Evolutionary conservation across 2,113 vertebrate genomes (phyloP).

Genomic region (Orycteropus afer): DNA sequence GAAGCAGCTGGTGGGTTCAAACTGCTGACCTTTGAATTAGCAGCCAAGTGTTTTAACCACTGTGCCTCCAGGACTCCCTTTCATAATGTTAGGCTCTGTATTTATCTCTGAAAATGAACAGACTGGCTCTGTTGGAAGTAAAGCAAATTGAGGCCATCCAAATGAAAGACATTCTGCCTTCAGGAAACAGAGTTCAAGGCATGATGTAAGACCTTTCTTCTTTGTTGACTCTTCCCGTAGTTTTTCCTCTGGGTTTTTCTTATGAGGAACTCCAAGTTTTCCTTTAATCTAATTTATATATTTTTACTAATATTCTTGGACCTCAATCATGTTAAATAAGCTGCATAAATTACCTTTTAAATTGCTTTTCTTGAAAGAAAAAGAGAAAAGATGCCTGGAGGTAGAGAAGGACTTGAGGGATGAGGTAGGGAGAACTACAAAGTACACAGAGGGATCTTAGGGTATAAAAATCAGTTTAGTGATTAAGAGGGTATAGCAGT

Average conservation of each 20-base stretch:
- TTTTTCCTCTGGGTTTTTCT: constrained; percentile 22
- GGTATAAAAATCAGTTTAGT: not conserved
- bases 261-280: not conserved
- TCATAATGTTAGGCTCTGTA: not conserved
- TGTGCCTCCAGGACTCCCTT: not conserved
- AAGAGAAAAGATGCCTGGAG: not conserved
- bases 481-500: not conserved
- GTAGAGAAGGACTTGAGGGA: not conserved
- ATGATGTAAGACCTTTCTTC: not conserved
- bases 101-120: not conserved
- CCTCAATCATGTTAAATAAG: constrained; percentile 30
- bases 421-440: accelerated
- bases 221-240: not conserved
- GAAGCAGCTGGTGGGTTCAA: not conserved
- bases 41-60: not conserved
- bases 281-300: not conserved
- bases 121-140: not conserved
- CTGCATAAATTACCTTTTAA: not conserved
- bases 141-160: not conserved
- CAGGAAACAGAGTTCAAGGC: not conserved
- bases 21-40: no score
- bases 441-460: not conserved
- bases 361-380: not conserved
- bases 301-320: constrained; percentile 41
- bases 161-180: not conserved